Base-by-base conservation (phyloP, 1,140 invertebrate genomes). In the Proales similis region DNA sequence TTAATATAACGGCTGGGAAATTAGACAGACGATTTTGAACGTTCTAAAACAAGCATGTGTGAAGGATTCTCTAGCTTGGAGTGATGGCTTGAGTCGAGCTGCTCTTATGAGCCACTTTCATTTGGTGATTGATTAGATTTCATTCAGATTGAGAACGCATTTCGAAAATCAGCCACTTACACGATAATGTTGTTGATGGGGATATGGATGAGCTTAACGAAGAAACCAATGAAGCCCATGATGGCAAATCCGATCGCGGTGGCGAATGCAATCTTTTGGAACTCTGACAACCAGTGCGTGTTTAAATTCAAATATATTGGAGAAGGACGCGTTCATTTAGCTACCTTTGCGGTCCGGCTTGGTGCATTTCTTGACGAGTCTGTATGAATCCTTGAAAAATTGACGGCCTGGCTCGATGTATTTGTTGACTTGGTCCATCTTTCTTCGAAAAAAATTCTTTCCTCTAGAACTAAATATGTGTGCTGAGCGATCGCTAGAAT, bases 101-200 rank as follows among this genome's bases (percentile, higher is more conserved):
- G n/a, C n/a, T n/a, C n/a, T 57, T 42, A 57, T 57, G 51, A 57
- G 19, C 51, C 51, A 24, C 51, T 57, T 36, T 36, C 14, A 9
- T 36, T 36, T 36, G 17, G 1, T 14, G 39, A 17, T 51, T 14
- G 4, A 33, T 26, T 17, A 2, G 20, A 3, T 42, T 42, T n/a
- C n/a, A n/a, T n/a, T n/a, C n/a, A 60, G 22, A 20, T 4, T 60
- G 1, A 9, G 17, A 4, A 14, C 2, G 17, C 5, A 19, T 14
- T 46, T 48, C 33, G 33, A 3, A 6, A 11, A 11, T 12, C 4
- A 26, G 4, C 19, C 20, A 46, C 57, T 62, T 46, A 62, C 57
- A 98, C 93, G 81, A 98, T 97, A 74, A 98, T 97, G 78, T 97
- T 97, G 79, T 97, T 99, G 79, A 99, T 99, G 65, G 95, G 95